Percentiles rank a stretch among this genome's conserved stretches.
These are phyloP conservation scores for Drosophila jambulina DNA, from an alignment of 1,140 invertebrate species.

Conservation along the genomic window DNA sequence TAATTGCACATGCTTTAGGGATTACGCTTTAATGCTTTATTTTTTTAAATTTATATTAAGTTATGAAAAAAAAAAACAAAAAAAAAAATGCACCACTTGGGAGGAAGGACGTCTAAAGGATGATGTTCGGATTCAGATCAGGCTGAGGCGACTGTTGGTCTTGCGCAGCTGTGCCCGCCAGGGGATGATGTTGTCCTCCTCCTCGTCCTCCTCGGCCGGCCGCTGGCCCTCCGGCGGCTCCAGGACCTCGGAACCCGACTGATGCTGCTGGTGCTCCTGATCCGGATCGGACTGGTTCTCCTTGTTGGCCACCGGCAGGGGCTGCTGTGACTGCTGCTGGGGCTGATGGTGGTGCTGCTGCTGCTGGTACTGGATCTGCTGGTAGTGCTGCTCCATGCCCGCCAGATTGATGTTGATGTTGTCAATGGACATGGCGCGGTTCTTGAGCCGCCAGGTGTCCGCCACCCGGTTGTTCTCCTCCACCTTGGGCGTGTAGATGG, in stretches of 20 bases:
- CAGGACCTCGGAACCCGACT: slow-evolving; percentile 8
- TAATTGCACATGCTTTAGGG: slow-evolving; percentile 62
- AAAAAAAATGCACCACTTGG: slow-evolving; percentile 67
- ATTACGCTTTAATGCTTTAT: not conserved
- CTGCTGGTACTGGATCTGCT: slow-evolving; percentile 57
- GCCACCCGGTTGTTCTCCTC: slow-evolving; percentile 86
- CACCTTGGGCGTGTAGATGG: slow-evolving; percentile 89
- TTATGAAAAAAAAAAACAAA: slow-evolving; percentile 27
- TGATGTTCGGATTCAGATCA: slow-evolving; percentile 51
- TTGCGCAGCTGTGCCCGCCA: slow-evolving; percentile 95
- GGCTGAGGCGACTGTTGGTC: slow-evolving; percentile 89
- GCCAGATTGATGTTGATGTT: slow-evolving; percentile 87
- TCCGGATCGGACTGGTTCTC: slow-evolving; percentile 64
- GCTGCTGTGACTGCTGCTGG: slow-evolving; percentile 39
- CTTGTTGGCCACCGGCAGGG: slow-evolving; percentile 79
- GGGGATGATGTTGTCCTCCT: slow-evolving; percentile 91
- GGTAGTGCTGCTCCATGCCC: slow-evolving; percentile 81
- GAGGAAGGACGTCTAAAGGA: not conserved
- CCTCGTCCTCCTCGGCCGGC: slow-evolving; percentile 84
- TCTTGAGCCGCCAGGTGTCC: slow-evolving; percentile 86
- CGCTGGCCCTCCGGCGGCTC: slow-evolving; percentile 25
- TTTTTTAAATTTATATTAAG: not conserved
- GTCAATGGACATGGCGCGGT: slow-evolving; percentile 87
- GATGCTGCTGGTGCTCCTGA: slow-evolving; percentile 12
- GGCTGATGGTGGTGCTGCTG: not conserved